phyloP scores from a whole-genome alignment of 2,797 vertebrate species.

The Rhinichthys osculus region DNA sequence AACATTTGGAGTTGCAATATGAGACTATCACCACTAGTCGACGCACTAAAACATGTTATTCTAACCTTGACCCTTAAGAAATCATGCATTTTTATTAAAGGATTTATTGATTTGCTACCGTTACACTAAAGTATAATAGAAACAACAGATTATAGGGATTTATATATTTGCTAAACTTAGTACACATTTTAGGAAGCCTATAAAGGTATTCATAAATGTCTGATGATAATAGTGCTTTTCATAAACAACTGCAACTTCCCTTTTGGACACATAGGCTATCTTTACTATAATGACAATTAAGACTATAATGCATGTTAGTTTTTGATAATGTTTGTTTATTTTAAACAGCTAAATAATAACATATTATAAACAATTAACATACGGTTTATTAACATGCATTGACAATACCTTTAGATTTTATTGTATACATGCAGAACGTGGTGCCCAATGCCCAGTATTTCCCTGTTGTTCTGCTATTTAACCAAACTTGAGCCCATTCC shows the following conservation, averaged over 20 bases:
- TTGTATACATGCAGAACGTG: background rate
- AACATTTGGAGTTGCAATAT: background rate
- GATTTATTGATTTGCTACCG: background rate
- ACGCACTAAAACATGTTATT: conserved; percentile 8
- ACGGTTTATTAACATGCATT: background rate
- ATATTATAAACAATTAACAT: background rate
- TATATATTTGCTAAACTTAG: background rate
- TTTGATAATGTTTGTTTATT: background rate
- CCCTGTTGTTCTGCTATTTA: background rate
- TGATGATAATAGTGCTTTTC: background rate
- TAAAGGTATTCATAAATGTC: background rate
- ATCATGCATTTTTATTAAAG: background rate
- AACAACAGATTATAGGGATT: background rate
- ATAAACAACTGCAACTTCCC: background rate
- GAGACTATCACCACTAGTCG: conserved; percentile 25
- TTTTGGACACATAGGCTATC: background rate
- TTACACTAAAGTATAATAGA: background rate
- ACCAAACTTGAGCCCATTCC: background rate
- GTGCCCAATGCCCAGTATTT: background rate
- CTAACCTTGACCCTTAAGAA: background rate
- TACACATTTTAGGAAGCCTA: background rate
- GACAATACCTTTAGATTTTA: background rate
- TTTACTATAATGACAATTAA: background rate
- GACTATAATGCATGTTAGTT: too few species aligned
- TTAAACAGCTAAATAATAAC: background rate